Evolutionary conservation across 2,888 invertebrate genomes (phyloP).

Genomic region (Agonopterix arenella): DNA sequence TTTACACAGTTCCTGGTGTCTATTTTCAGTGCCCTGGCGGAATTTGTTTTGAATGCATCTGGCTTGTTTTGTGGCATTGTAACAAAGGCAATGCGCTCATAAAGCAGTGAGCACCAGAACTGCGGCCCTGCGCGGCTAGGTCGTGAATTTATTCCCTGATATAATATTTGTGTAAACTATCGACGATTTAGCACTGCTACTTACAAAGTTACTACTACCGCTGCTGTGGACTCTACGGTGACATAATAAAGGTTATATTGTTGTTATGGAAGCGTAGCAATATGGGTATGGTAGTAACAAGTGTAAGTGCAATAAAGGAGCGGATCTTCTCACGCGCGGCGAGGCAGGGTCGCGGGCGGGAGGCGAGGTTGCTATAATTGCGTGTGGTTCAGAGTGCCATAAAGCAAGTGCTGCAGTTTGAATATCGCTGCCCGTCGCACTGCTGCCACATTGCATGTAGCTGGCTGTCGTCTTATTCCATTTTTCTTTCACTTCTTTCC

Average conservation of each 20-base stretch:
- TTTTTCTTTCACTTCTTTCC: too few relatives aligned
- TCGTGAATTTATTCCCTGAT: constrained; percentile 19
- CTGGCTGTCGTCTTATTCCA: neutral
- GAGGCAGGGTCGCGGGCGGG: constrained; percentile 10
- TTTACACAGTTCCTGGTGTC: too few relatives aligned
- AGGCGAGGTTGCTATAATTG: constrained; percentile 39
- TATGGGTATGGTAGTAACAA: neutral
- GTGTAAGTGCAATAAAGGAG: constrained; percentile 22
- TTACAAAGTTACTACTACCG: neutral
- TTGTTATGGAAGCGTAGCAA: too few relatives aligned
- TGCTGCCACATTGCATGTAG: constrained; percentile 6
- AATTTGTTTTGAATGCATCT: too few relatives aligned
- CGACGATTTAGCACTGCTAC: constrained; percentile 22
- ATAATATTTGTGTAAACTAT: constrained; percentile 40
- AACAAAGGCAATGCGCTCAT: neutral
- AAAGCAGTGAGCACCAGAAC: neutral
- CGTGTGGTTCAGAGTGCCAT: constrained; percentile 31
- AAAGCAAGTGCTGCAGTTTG: constrained; percentile 35
- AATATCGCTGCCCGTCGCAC: constrained; percentile 28
- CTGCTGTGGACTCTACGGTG: neutral
- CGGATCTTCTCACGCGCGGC: constrained; percentile 37
- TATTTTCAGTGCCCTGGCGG: too few relatives aligned
- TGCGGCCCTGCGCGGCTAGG: constrained; percentile 12
- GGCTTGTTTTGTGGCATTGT: too few relatives aligned
- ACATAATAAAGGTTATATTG: neutral